Evolutionary conservation across 2,113 vertebrate species (phyloP), one percentile per base, ranked within the genome.

Genomic region (Axis porcinus): DNA sequence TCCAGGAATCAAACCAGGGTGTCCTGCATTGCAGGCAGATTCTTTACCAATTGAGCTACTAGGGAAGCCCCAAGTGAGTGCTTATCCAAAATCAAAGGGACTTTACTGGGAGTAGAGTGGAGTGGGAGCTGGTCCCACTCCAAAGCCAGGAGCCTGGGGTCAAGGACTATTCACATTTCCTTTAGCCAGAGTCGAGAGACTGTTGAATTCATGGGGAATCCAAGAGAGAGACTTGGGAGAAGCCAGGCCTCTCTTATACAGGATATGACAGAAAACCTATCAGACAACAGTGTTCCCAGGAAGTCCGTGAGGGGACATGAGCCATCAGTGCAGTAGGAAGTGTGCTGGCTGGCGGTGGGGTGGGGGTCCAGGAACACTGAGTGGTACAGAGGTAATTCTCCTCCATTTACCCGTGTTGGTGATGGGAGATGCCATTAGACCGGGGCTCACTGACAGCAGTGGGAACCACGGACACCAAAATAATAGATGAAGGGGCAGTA

Each of bases 401-500:
- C 82, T 58, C 16, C 6, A 1, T 43, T 21, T 11, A n/a, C 15
- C 55, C 13, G 5, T 1, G n/a, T 2, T 13, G 67, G 2, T 21
- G 27, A 45, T 1, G 50, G 15, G 47, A 47, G 33, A n/a, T 5
- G 11, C 47, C 19, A 19, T 3, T 8, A 17, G 50, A 14, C 47
- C 50, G 11, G 40, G 14, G 52, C 10, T 40, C 19, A 14, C 33
- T 2, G 6, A 25, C 2, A 2, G 8, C 33, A 8, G 0, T 45
- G 92, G 92, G 50, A 17, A 28, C 6, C 16, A 50, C 4, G 28
- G 43, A 70, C 5, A 64, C 45, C 14, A 27, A 14, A 36, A 12
- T 23, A 85, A 30, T 0, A 1, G 33, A 4, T 19, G 4, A 81
- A 28, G 4, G 5, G 7, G 58, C 1, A 30, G 27, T 54, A 36